A percentile compares a stretch with the other conserved stretches of the same genome.
Conservation (phyloP, 2,888 invertebrate species). For the Phyllotreta striolata region DNA sequence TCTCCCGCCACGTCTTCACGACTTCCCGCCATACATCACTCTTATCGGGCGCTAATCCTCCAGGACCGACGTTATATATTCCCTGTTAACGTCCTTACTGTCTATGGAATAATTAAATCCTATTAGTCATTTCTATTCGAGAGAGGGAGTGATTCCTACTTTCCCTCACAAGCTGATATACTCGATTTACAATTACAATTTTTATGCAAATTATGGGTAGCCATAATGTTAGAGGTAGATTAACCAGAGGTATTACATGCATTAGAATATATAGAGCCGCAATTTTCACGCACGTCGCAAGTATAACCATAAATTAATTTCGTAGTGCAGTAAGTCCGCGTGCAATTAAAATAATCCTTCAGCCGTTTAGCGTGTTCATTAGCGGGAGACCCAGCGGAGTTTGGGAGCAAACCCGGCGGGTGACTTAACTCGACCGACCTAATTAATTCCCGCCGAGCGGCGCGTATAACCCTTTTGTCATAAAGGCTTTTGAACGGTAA, state of each 20-base stretch:
- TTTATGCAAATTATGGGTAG: too few relatives aligned
- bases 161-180: too few relatives aligned
- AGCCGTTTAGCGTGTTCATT: conserved; percentile 37
- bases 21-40: conserved; percentile 61
- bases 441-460: conserved; percentile 44
- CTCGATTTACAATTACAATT: too few relatives aligned
- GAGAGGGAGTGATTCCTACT: background rate
- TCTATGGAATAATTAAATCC: conserved; percentile 49
- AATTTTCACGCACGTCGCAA: too few relatives aligned
- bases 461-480: conserved; percentile 40
- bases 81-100: conserved; percentile 40
- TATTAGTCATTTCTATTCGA: conserved; percentile 38
- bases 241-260: too few relatives aligned
- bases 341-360: conserved; percentile 32
- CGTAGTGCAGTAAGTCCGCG: background rate
- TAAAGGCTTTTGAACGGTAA: conserved; percentile 39
- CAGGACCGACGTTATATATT: conserved; percentile 54
- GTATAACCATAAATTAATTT: too few relatives aligned
- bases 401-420: conserved; percentile 38
- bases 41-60: conserved; percentile 57
- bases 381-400: conserved; percentile 38
- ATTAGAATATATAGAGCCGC: too few relatives aligned
- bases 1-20: conserved; percentile 61
- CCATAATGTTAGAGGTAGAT: too few relatives aligned
- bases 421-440: conserved; percentile 34